These are phyloP conservation scores for Porites rus DNA, from an alignment of 92 coral and sea anemone genomes.

Conservation along the genomic window DNA sequence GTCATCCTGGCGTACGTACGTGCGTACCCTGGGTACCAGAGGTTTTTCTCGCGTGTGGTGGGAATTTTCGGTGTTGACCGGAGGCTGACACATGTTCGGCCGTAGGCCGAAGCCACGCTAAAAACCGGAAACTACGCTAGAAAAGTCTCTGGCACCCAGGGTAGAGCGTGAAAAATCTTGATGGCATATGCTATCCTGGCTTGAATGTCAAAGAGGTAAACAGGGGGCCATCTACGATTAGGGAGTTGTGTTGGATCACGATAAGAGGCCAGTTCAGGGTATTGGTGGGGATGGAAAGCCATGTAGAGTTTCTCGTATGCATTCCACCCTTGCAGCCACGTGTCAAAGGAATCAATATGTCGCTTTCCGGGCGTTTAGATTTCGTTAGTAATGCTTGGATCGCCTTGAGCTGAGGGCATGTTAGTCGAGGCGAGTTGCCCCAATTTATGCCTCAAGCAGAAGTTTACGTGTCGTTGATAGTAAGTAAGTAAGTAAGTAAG, in stretches of 20 bases:
- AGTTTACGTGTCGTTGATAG: too few relatives aligned
- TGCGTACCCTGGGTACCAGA: too few relatives aligned
- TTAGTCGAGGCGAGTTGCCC: neutral
- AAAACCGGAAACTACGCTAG: too few relatives aligned
- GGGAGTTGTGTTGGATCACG: neutral
- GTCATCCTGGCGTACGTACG: too few relatives aligned
- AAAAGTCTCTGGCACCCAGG: too few relatives aligned
- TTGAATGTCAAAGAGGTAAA: neutral
- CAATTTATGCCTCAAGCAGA: too few relatives aligned
- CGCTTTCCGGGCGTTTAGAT: neutral
- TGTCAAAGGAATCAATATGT: neutral
- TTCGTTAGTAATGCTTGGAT: neutral
- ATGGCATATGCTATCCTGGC: neutral
- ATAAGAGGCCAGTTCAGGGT: neutral
- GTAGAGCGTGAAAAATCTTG: neutral
- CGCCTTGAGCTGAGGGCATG: neutral
- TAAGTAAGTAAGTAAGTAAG: too few relatives aligned
- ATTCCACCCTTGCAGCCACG: neutral
- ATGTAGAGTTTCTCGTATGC: neutral
- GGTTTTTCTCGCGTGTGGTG: too few relatives aligned
- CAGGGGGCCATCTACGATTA: neutral
- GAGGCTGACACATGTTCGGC: too few relatives aligned
- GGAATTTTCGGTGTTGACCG: too few relatives aligned
- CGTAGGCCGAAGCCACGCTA: too few relatives aligned
- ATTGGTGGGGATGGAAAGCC: neutral